Evolutionary conservation across 2,888 invertebrate species (phyloP), one percentile per base, ranked within the genome.

Genomic region (Aleiodes alternator): DNA sequence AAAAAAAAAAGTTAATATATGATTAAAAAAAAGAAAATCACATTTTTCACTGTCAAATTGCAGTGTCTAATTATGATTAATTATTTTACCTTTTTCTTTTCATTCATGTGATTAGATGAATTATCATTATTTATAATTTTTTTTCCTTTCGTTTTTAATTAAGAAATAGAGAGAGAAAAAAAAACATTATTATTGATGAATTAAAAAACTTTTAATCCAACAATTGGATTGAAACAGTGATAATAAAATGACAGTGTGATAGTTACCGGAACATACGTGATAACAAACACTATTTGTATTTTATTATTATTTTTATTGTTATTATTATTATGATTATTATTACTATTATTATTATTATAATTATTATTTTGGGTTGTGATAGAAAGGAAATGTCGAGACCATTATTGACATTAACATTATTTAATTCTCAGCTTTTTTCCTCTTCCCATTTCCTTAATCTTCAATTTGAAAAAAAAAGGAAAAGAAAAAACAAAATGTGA

Each of bases 221-320:
- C 7, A 38, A 51, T 69, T 43, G 61, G 50, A 69, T 34, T 29
- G 43, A 72, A 34, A 34, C 38, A 75, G 53, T 61, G 72, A 61
- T 72, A 61, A 68, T 51, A 61, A 34, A 72, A 71, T 43, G 48
- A 59, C 31, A 69, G 53, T 73, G 57, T 66, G 75, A 69, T 72
- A 59, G 61, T 75, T 71, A 73, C 68, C 68, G 55, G 56, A 70
- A 69, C 34, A 69, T 48, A 53, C 34, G 66, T 50, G 66, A 75
- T 29, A 70, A 64, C 51, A 64, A 69, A 66, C 43, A 68, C 14
- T 48, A 56, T 34, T 68, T 50, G 57, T 55, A 66, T 48, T 75
- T 68, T 12, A 71, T 48, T 68, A 68, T 59, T 70, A 5, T 57
- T 34, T 6, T 34, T 34, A 6, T 34, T 34, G 6, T 34, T 34